Percentiles rank a stretch among this genome's conserved stretches.
These are phyloP conservation scores for Podarcis lilfordi DNA, from an alignment of 2,797 vertebrate genomes.

Conservation along the genomic window DNA sequence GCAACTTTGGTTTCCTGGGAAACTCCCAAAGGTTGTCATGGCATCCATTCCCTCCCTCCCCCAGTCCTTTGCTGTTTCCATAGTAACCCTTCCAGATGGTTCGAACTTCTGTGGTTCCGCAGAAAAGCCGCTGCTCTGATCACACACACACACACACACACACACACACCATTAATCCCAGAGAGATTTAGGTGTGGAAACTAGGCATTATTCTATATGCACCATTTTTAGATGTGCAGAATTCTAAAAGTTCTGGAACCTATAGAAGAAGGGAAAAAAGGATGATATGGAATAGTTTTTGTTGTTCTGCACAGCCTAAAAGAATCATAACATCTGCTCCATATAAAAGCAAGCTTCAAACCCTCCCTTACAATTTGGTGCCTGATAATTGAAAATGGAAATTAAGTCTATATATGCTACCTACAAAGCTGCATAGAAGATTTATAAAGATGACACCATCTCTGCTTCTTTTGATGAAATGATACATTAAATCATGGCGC, in stretches of 20 bases:
- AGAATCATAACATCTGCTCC: conserved; percentile 57
- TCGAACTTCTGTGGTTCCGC: conserved; percentile 78
- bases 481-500: neutral
- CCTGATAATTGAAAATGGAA: conserved; percentile 47
- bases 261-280: conserved; percentile 46
- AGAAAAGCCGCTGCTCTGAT: conserved; percentile 71
- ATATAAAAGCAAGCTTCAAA: conserved; percentile 42
- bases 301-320: conserved; percentile 23
- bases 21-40: conserved; percentile 93
- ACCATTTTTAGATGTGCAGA: conserved; percentile 39
- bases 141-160: conserved; percentile 30
- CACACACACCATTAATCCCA: conserved; percentile 62
- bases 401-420: conserved; percentile 22
- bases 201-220: conserved; percentile 38
- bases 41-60: conserved; percentile 80
- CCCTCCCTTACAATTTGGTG: conserved; percentile 57
- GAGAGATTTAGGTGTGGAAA: conserved; percentile 53
- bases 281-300: neutral
- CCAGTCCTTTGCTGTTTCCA: conserved; percentile 77
- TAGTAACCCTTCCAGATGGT: conserved; percentile 89
- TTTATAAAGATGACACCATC: neutral
- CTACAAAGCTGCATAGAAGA: neutral
- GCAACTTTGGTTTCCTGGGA: conserved; percentile 93
- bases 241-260: conserved; percentile 26
- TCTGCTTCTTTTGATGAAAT: conserved; percentile 2